Conservation (phyloP, 2,888 invertebrate genomes). For the Meiosimyza platycephala region DNA sequence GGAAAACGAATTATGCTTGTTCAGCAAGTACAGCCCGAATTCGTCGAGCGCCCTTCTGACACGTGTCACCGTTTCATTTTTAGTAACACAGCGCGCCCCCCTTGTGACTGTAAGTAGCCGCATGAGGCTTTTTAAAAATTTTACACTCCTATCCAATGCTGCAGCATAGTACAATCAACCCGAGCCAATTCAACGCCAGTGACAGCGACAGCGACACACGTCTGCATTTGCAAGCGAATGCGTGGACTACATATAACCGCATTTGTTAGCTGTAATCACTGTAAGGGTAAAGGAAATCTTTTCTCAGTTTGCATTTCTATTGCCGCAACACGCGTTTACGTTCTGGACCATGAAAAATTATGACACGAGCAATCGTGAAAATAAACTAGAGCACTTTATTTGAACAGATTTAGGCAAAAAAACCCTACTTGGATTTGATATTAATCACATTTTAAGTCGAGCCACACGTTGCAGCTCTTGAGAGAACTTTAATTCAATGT, state of each 20-base stretch:
- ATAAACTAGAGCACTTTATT: slow-evolving; percentile 13
- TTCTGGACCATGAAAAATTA: slow-evolving; percentile 58
- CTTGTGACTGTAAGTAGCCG: slow-evolving; percentile 6
- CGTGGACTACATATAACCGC: slow-evolving; percentile 10
- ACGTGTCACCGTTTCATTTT: slow-evolving; percentile 60
- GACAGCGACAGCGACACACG: slow-evolving; percentile 8
- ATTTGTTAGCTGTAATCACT: slow-evolving; percentile 33
- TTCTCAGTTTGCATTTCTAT: slow-evolving; percentile 40
- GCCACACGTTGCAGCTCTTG: slow-evolving; percentile 27
- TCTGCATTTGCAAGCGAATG: background rate
- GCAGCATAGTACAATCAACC: background rate
- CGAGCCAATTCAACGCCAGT: background rate
- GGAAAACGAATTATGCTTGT: slow-evolving; percentile 21
- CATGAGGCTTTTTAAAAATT: slow-evolving; percentile 12
- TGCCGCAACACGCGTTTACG: slow-evolving; percentile 40
- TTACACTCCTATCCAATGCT: background rate
- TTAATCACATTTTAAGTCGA: slow-evolving; percentile 54
- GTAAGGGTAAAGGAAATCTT: background rate
- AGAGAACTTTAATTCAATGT: background rate
- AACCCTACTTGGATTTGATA: slow-evolving; percentile 33
- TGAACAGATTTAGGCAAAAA: slow-evolving; percentile 44
- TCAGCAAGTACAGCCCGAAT: slow-evolving; percentile 1
- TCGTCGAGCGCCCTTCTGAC: slow-evolving; percentile 37
- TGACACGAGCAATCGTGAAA: slow-evolving; percentile 51
- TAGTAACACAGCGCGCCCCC: background rate